A percentile compares a stretch with the other conserved stretches of the same genome.
Evolutionary conservation across 2,113 vertebrate species (phyloP).

Genomic region (Pteruthius melanotis): DNA sequence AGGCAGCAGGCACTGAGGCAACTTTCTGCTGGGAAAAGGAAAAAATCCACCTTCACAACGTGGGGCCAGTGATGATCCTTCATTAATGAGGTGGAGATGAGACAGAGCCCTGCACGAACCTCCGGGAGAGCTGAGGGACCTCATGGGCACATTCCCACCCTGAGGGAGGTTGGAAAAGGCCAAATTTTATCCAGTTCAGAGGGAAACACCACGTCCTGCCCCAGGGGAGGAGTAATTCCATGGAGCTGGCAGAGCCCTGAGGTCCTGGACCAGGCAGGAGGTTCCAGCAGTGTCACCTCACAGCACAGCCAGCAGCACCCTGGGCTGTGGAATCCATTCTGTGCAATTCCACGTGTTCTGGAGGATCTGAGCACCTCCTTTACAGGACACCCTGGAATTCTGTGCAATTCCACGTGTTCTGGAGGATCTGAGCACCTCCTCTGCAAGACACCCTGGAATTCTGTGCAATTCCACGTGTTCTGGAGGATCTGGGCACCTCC

Average conservation of each 20-base stretch:
- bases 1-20: background rate
- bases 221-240: background rate
- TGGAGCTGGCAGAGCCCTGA: background rate
- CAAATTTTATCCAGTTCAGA: background rate
- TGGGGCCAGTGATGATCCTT: background rate
- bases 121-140: background rate
- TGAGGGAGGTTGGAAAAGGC: background rate
- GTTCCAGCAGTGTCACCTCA: fast-evolving
- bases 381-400: fast-evolving
- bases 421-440: background rate
- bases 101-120: background rate
- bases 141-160: fast-evolving
- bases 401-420: background rate
- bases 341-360: fast-evolving
- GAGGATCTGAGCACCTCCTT: background rate
- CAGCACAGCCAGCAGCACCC: background rate
- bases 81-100: fast-evolving
- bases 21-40: background rate
- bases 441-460: too few relatives aligned
- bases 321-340: too few relatives aligned
- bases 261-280: background rate
- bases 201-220: background rate
- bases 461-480: too few relatives aligned
- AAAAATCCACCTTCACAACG: fast-evolving
- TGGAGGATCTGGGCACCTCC: too few relatives aligned